These are phyloP conservation scores for Caradrina clavipalpis DNA, from an alignment of 2,888 invertebrate species.

Conservation along the genomic window DNA sequence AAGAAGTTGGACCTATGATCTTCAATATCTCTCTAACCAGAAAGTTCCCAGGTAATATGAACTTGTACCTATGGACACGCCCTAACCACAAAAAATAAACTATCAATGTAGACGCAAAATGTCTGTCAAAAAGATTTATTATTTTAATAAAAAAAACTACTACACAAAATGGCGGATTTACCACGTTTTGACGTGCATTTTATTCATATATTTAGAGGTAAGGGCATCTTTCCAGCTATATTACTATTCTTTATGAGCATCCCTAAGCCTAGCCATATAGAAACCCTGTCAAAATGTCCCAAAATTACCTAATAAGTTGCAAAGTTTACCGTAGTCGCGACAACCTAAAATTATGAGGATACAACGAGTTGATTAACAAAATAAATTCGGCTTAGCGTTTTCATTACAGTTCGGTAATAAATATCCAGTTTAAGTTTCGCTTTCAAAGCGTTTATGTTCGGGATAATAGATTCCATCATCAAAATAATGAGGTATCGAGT, in stretches of 20 bases:
- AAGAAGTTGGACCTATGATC: no score
- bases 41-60: no score
- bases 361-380: slow-evolving; percentile 25
- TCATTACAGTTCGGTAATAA: slow-evolving; percentile 35
- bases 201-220: no score
- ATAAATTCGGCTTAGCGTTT: slow-evolving; percentile 28
- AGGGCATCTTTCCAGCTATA: no score
- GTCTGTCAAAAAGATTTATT: no score
- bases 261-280: background rate
- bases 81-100: no score
- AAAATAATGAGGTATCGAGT: slow-evolving; percentile 10
- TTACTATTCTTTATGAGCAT: background rate
- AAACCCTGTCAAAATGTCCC: background rate
- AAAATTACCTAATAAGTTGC: background rate
- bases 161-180: no score
- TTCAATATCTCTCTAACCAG: no score
- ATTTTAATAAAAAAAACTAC: no score
- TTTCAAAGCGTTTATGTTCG: background rate
- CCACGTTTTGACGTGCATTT: no score
- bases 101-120: no score
- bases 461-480: slow-evolving; percentile 21
- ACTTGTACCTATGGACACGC: no score
- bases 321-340: slow-evolving; percentile 18
- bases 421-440: slow-evolving; percentile 29
- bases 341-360: slow-evolving; percentile 27